Percentiles rank a stretch among this genome's conserved stretches.
Conservation (phyloP, 2,113 vertebrate species). For the Megaptera novaeangliae region DNA sequence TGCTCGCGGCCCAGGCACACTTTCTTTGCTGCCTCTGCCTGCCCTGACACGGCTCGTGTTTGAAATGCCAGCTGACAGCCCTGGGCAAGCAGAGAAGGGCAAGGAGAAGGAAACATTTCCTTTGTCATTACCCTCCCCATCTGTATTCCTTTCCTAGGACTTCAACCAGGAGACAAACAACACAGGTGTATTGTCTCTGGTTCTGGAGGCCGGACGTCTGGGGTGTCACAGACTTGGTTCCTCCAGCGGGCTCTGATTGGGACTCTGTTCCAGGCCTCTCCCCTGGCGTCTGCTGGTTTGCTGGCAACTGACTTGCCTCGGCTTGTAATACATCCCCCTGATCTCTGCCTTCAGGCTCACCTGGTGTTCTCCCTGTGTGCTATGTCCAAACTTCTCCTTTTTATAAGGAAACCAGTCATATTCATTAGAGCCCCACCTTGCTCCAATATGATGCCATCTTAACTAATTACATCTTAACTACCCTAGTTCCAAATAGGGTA, state of each 20-base stretch:
- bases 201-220: not conserved
- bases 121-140: not conserved
- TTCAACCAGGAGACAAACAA: not conserved
- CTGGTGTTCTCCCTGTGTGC: not conserved
- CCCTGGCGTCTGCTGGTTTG: not conserved
- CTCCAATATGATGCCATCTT: not conserved
- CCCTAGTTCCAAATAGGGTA: not conserved
- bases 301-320: not conserved
- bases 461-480: not conserved
- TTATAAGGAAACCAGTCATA: not conserved
- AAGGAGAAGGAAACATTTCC: not conserved
- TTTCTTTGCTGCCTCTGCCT: not conserved
- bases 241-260: not conserved
- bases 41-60: fast-evolving
- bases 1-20: fast-evolving
- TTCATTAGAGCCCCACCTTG: fast-evolving
- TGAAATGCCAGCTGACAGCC: not conserved
- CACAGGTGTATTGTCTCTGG: not conserved
- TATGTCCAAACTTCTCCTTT: not conserved
- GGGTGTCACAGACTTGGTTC: not conserved
- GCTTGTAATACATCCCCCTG: not conserved
- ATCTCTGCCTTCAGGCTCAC: not conserved
- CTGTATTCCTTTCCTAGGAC: not conserved
- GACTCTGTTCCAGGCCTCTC: too few species aligned
- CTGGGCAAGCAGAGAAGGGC: not conserved